Evolutionary conservation across 1,140 invertebrate genomes (phyloP).

Genomic region (Tetranychus urticae): DNA sequence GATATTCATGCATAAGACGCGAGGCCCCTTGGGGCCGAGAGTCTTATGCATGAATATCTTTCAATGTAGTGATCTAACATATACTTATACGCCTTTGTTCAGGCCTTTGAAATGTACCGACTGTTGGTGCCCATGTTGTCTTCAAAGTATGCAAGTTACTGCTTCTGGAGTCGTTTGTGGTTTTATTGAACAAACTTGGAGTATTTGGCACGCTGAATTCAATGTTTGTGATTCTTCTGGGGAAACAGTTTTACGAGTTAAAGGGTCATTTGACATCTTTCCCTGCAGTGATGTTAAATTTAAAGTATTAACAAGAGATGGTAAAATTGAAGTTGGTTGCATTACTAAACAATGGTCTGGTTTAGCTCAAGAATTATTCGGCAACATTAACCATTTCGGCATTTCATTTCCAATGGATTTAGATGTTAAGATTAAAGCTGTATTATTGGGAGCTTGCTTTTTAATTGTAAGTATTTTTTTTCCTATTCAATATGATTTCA

Average conservation of each 20-base stretch:
- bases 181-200: conserved; percentile 59
- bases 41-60: too few species aligned
- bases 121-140: conserved; percentile 57
- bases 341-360: conserved; percentile 54
- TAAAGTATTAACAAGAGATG: conserved; percentile 21
- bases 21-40: too few species aligned
- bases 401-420: too few species aligned
- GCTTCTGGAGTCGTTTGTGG: conserved; percentile 38
- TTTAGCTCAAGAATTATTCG: conserved; percentile 29
- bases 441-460: too few species aligned
- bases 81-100: too few species aligned
- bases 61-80: too few species aligned
- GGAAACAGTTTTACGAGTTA: conserved; percentile 41
- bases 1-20: too few species aligned
- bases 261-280: conserved; percentile 59
- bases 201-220: conserved; percentile 45
- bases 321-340: conserved; percentile 29
- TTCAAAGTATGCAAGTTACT: conserved; percentile 48
- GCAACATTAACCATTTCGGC: conserved; percentile 32
- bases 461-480: too few species aligned
- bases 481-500: too few species aligned
- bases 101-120: conserved; percentile 43
- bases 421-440: too few species aligned
- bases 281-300: conserved; percentile 58
- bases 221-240: conserved; percentile 1